A percentile compares a stretch with the other conserved stretches of the same genome.
These are phyloP conservation scores for Diarsia rubi DNA, from an alignment of 2,888 invertebrate genomes.

Conservation along the genomic window DNA sequence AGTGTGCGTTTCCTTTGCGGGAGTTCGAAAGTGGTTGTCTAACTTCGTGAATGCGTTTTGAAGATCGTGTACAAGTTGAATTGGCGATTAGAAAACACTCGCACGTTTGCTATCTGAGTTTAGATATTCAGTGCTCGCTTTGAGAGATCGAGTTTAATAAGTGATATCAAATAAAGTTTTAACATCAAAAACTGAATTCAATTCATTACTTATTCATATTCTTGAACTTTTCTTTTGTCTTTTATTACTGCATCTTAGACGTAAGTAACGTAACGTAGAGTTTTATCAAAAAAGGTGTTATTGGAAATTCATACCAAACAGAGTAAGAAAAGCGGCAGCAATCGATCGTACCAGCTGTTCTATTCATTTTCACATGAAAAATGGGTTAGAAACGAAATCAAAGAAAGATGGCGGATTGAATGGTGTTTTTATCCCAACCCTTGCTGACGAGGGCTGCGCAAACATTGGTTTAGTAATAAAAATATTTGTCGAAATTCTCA, in stretches of 20 bases:
- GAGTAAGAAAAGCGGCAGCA: conserved; percentile 74
- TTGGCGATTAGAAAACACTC: conserved; percentile 59
- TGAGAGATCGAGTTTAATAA: conserved; percentile 12
- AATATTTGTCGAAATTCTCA: conserved; percentile 88
- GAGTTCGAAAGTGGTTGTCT: conserved; percentile 76
- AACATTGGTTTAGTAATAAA: conserved; percentile 90
- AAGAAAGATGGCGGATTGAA: conserved; percentile 83
- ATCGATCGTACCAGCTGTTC: conserved; percentile 79
- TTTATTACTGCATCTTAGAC: not conserved
- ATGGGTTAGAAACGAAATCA: conserved; percentile 80
- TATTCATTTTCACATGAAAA: conserved; percentile 82
- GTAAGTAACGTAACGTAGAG: too few relatives aligned
- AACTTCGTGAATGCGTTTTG: conserved; percentile 69
- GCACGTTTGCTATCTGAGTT: conserved; percentile 40
- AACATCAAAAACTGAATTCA: conserved; percentile 5
- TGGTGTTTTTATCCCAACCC: conserved; percentile 83
- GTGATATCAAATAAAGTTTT: conserved; percentile 15
- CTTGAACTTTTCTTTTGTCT: conserved; percentile 8
- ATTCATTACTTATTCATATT: conserved; percentile 17
- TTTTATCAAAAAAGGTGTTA: conserved; percentile 53
- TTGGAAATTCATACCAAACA: conserved; percentile 68
- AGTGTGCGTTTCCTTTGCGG: conserved; percentile 79
- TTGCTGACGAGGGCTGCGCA: conserved; percentile 86
- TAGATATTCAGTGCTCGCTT: conserved; percentile 36
- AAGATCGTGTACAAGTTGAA: conserved; percentile 72